Evolutionary conservation across 2,888 invertebrate genomes (phyloP).

Genomic region (Diarsia brunnea): DNA sequence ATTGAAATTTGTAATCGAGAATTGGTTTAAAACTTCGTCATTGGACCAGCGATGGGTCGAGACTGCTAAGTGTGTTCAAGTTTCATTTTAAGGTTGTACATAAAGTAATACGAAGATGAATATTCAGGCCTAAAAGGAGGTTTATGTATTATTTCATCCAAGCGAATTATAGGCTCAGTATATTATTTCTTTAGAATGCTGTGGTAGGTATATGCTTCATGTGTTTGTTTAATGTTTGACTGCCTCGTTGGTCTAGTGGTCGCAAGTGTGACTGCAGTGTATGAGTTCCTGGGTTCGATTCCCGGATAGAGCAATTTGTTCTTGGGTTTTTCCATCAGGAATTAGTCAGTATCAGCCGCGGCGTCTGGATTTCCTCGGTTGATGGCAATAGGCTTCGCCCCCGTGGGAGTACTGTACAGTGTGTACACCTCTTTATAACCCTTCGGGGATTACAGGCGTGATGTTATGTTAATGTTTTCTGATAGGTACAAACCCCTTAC

Average conservation of each 20-base stretch:
- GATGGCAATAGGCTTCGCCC: no score
- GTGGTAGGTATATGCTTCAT: not conserved
- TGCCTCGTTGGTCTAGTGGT: no score
- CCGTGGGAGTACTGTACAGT: no score
- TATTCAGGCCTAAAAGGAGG: not conserved
- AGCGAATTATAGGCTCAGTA: no score
- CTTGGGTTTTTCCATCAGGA: no score
- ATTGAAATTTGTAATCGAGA: constrained; percentile 72
- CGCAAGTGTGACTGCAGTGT: no score
- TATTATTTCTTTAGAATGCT: not conserved
- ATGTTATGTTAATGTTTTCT: not conserved
- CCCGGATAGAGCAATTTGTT: no score
- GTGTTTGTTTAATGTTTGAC: not conserved
- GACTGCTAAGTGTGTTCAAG: not conserved
- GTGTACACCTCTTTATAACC: no score
- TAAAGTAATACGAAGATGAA: not conserved
- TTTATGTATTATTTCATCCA: not conserved
- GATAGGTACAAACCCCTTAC: not conserved
- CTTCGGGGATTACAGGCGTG: no score
- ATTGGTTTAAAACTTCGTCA: constrained; percentile 58
- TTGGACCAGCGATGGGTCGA: constrained; percentile 7
- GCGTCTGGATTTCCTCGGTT: no score
- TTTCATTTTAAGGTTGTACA: not conserved
- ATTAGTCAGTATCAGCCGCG: no score
- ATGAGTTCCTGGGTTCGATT: no score